Conservation (phyloP, 2,888 invertebrate species). For the Melanostoma mellinum region DNA sequence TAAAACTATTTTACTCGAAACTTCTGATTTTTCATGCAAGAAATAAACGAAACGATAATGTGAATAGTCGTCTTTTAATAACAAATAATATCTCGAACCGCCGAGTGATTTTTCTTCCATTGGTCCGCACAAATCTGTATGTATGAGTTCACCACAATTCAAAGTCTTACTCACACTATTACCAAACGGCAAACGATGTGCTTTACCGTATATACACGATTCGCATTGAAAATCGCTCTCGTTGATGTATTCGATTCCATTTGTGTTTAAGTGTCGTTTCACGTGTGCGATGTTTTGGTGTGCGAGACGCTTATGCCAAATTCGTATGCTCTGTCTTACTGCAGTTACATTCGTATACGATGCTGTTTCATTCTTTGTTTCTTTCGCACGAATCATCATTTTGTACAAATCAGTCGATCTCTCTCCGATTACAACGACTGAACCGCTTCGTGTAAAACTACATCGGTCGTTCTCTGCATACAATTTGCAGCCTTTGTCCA, state of each 20-base stretch:
- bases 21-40: constrained; percentile 34
- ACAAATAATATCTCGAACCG: constrained; percentile 64
- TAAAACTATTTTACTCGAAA: constrained; percentile 9
- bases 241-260: not conserved
- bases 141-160: not conserved
- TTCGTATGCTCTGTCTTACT: not conserved
- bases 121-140: constrained; percentile 4
- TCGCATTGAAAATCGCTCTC: constrained; percentile 1
- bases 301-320: not conserved
- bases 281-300: not conserved
- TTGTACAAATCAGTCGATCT: not conserved
- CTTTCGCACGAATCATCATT: not conserved
- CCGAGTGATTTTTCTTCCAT: constrained; percentile 45
- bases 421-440: constrained; percentile 11
- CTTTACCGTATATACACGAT: not conserved
- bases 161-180: not conserved
- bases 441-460: not conserved
- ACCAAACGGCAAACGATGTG: not conserved
- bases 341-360: too few relatives aligned
- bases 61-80: constrained; percentile 64
- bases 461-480: constrained; percentile 5
- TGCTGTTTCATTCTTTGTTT: too few relatives aligned
- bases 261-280: not conserved
- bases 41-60: constrained; percentile 30
- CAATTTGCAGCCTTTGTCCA: constrained; percentile 10